Conservation (phyloP, 2,113 vertebrate genomes). For the Toxotes chatareus region DNA sequence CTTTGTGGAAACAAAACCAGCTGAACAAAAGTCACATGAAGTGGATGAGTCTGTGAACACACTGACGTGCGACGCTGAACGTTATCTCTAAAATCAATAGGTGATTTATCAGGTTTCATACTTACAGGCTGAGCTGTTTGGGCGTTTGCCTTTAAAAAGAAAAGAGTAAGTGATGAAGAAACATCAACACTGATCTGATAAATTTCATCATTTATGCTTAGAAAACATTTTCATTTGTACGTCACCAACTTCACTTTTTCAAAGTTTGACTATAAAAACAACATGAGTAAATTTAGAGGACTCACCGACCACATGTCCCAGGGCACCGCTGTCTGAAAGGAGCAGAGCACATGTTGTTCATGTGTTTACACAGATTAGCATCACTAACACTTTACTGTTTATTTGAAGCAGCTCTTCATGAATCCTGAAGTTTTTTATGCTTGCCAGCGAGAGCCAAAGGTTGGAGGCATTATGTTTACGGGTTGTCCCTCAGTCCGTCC, state of each 20-base stretch:
- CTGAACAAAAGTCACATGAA: background rate
- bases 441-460: no score
- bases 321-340: conserved; percentile 88
- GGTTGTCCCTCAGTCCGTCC: no score
- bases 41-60: background rate
- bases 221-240: background rate
- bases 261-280: no score
- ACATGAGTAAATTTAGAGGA: background rate
- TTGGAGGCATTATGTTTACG: no score
- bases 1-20: conserved; percentile 7
- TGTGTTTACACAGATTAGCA: background rate
- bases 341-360: conserved; percentile 18
- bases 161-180: background rate
- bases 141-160: conserved; percentile 84
- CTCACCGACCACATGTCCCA: conserved; percentile 99
- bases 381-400: background rate
- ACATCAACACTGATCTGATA: background rate
- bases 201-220: background rate
- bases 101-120: conserved; percentile 50
- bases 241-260: background rate
- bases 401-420: no score
- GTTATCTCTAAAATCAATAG: background rate
- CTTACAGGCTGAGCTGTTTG: conserved; percentile 92
- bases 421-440: no score
- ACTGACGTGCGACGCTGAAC: background rate